phyloP scores from a whole-genome alignment of 2,113 vertebrate species.

The Vombatus ursinus region DNA sequence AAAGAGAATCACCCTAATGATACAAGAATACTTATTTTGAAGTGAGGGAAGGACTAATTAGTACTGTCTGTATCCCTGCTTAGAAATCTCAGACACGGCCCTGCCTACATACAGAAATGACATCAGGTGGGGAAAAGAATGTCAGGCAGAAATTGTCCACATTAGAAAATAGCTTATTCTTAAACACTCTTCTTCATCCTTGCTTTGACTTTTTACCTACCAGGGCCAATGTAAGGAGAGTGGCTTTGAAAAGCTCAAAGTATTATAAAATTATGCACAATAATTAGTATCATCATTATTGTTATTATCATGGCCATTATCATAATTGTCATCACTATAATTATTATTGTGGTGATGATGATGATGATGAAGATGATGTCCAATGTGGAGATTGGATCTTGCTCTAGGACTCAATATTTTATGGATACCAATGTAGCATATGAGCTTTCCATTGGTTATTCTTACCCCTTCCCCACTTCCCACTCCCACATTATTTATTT shows the following conservation, averaged over 20 bases:
- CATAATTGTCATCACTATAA: too few species aligned
- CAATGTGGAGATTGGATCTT: not conserved
- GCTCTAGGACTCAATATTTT: not conserved
- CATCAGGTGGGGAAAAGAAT: fast-evolving
- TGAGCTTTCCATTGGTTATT: not conserved
- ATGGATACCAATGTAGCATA: not conserved
- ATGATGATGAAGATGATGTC: not conserved
- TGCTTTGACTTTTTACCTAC: not conserved
- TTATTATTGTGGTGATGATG: not conserved
- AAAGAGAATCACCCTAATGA: fast-evolving
- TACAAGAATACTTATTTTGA: not conserved
- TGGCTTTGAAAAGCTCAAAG: not conserved
- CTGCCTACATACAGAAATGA: not conserved
- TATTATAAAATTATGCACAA: not conserved
- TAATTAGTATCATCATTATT: not conserved
- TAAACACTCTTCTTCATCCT: not conserved
- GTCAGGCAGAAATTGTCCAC: not conserved
- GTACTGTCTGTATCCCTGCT: not conserved
- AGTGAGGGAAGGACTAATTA: not conserved
- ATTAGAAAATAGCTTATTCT: not conserved
- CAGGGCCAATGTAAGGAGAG: not conserved
- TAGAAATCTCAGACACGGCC: fast-evolving
- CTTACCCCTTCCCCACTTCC: not conserved
- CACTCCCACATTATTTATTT: not conserved
- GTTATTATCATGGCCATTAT: not conserved